Base-by-base conservation (phyloP, 2,888 invertebrate species). In the Elegia similella region DNA sequence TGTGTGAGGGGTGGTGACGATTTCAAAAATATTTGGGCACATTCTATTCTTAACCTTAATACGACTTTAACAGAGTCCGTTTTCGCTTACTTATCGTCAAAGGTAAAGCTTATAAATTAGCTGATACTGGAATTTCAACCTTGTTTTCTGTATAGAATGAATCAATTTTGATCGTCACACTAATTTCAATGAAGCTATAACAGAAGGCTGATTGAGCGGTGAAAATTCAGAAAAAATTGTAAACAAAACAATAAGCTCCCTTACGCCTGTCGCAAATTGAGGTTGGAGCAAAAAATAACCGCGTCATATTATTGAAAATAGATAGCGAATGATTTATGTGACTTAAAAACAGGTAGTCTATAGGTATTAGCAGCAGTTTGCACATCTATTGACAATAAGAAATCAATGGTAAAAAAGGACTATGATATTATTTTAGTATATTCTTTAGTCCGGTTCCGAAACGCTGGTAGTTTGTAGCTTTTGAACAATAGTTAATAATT, bases 1-100 rank as follows among this genome's bases (percentile, higher is more conserved):
- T 52, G 8, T 44, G 55, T 63, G 61, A 61, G 69, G 75, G 78
- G 78, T 73, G 78, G 75, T 59, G 59, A 65, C 69, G 57, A 54
- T 60, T 59, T 59, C 62, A 68, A 60, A 42, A 38, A 32, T 13
- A 32, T 38, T n/a, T 13, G 59, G 46, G 30, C 7, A 0, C 23
- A 12, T 44, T 10, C 38, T 2, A 67, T 44, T 63, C 54, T 64
- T 17, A 56, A 55, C 61, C 59, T 57, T 68, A 63, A 7, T 1
- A 0, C 0, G 0, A 29, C 32, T 6, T 0, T 6, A 1, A 43
- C 58, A 57, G 46, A 47, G 52, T 29, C n/a, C 17, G 65, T 63
- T 67, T 52, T 30, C 30, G n/a, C n/a, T 46, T 2, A 15, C 13
- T 3, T 12, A 12, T 1, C 2, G 29, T 7, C 8, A 32, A 48